phyloP scores from a whole-genome alignment of 2,888 invertebrate species.

The Disparrhopalites patrizii region DNA sequence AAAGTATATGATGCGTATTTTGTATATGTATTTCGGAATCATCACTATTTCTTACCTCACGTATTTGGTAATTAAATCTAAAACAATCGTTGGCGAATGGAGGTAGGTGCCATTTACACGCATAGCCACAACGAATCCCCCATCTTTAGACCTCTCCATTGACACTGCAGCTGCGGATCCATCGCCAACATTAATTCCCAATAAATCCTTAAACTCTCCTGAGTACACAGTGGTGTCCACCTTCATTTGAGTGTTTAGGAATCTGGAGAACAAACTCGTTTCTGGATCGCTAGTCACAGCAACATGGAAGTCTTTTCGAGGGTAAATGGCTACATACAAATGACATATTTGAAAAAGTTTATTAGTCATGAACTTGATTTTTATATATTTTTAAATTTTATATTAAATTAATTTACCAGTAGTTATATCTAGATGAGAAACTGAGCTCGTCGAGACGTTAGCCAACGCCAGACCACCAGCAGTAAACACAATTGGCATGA shows the following conservation, averaged over 20 bases:
- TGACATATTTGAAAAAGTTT: no score
- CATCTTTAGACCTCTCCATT: neutral
- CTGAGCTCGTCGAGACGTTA: conserved; percentile 39
- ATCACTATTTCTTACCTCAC: neutral
- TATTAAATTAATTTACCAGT: conserved; percentile 20
- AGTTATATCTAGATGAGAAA: conserved; percentile 61
- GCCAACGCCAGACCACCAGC: conserved; percentile 60
- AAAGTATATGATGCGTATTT: conserved; percentile 22
- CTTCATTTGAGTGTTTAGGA: neutral
- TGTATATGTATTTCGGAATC: neutral
- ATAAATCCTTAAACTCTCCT: conserved; percentile 44
- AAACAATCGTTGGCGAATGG: conserved; percentile 70
- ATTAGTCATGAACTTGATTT: neutral
- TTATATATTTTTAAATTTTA: neutral
- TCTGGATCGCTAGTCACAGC: conserved; percentile 16
- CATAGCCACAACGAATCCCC: conserved; percentile 52
- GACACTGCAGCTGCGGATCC: conserved; percentile 40
- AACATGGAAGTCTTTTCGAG: conserved; percentile 22
- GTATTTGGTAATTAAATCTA: neutral
- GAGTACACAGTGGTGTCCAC: conserved; percentile 28
- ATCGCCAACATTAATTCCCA: conserved; percentile 23
- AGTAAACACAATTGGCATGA: conserved; percentile 65
- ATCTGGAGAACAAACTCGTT: neutral
- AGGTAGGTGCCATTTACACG: conserved; percentile 72
- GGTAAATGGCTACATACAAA: conserved; percentile 23